phyloP scores from a whole-genome alignment of 1,140 invertebrate species.

The Scaptodrosophila lebanonensis region DNA sequence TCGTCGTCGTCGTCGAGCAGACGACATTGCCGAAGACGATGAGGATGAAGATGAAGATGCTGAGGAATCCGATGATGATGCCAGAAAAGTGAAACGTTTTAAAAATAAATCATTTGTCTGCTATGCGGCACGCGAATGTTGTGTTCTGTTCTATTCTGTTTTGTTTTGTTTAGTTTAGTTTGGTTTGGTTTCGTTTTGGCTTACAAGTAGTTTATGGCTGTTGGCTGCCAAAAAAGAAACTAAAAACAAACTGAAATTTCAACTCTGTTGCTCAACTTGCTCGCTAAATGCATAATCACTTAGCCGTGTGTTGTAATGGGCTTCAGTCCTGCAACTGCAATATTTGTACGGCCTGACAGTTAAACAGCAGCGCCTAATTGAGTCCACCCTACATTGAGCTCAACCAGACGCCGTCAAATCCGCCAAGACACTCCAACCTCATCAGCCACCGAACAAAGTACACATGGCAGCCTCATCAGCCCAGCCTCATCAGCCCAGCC shows the following conservation, averaged over 20 bases:
- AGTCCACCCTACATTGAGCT: constrained; percentile 48
- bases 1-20: constrained; percentile 48
- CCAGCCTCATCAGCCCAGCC: not conserved
- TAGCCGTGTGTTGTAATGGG: constrained; percentile 5
- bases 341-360: constrained; percentile 1
- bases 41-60: constrained; percentile 3
- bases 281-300: too few species aligned
- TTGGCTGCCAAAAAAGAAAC: not conserved
- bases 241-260: too few species aligned
- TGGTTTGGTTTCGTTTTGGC: constrained; percentile 7
- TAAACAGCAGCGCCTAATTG: constrained; percentile 41
- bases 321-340: not conserved
- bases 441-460: constrained; percentile 16
- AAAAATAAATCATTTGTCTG: constrained; percentile 67
- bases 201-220: not conserved
- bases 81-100: too few species aligned
- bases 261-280: too few species aligned
- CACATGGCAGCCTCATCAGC: constrained; percentile 45
- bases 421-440: constrained; percentile 1
- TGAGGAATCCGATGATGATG: too few species aligned
- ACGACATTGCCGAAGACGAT: constrained; percentile 33
- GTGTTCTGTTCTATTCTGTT: constrained; percentile 16
- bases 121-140: constrained; percentile 55
- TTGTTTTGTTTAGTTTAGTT: constrained; percentile 22
- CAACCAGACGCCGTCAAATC: constrained; percentile 40